phyloP scores from a whole-genome alignment of 2,797 vertebrate genomes.

The Choloepus didactylus region DNA sequence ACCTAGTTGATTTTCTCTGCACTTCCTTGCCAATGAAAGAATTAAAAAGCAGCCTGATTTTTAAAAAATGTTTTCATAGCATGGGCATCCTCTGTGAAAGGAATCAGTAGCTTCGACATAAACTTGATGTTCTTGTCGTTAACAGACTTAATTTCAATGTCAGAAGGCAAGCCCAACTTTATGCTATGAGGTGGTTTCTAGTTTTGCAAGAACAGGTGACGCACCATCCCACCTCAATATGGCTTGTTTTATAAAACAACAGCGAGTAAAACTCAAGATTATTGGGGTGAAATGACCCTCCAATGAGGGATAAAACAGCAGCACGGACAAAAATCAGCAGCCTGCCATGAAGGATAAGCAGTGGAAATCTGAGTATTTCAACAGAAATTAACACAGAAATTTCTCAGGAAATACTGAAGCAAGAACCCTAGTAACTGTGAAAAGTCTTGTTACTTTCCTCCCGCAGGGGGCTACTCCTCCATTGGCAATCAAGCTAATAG shows the following conservation, averaged over 20 bases:
- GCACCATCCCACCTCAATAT: fast-evolving
- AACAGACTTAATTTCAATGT: not conserved
- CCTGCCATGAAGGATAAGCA: fast-evolving
- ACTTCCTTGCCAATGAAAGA: not conserved
- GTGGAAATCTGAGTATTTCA: not conserved
- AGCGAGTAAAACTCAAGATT: not conserved
- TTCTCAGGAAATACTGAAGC: not conserved
- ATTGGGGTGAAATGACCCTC: fast-evolving
- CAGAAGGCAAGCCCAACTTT: not conserved
- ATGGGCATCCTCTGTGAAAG: not conserved
- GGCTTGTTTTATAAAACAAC: no score
- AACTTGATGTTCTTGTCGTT: no score
- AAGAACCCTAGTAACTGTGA: not conserved
- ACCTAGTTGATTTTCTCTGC: fast-evolving
- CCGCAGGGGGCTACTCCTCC: fast-evolving
- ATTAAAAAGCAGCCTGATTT: not conserved
- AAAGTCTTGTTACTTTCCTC: not conserved
- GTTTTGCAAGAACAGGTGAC: not conserved
- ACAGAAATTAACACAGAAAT: no score
- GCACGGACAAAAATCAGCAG: not conserved
- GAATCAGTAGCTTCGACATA: not conserved
- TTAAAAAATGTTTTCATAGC: no score
- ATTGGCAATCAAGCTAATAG: fast-evolving
- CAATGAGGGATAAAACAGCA: fast-evolving
- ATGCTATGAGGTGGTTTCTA: fast-evolving